Conservation (phyloP, 2,797 vertebrate genomes). For the Meda fulgida region DNA sequence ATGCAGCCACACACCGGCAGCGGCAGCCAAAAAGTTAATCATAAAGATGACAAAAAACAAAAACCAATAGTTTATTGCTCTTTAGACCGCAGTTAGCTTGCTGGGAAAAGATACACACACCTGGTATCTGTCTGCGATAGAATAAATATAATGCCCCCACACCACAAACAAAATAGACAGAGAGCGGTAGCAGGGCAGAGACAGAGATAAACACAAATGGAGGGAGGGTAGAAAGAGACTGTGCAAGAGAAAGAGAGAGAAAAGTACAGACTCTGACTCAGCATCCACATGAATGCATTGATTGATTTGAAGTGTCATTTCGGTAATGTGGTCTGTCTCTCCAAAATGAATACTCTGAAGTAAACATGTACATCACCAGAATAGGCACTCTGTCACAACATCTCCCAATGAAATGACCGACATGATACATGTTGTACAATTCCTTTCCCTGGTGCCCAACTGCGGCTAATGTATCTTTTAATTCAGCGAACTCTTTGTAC, state of each 20-base stretch:
- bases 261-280: slow-evolving; percentile 29
- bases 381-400: slow-evolving; percentile 20
- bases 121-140: slow-evolving; percentile 28
- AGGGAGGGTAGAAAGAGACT: not conserved
- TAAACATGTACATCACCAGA: slow-evolving; percentile 32
- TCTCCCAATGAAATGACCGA: slow-evolving; percentile 6
- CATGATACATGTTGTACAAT: slow-evolving; percentile 7
- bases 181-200: slow-evolving; percentile 40
- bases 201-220: slow-evolving; percentile 24
- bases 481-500: slow-evolving; percentile 45
- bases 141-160: slow-evolving; percentile 27
- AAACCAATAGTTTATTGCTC: slow-evolving; percentile 22
- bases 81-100: slow-evolving; percentile 24
- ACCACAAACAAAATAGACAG: slow-evolving; percentile 30
- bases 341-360: slow-evolving; percentile 26
- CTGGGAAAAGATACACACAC: slow-evolving; percentile 41
- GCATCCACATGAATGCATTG: slow-evolving; percentile 38
- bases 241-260: slow-evolving; percentile 29
- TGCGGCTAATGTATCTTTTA: slow-evolving; percentile 28
- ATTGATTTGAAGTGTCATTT: slow-evolving; percentile 43
- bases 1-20: not conserved
- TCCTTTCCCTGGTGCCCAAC: slow-evolving; percentile 5
- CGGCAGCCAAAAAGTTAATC: slow-evolving; percentile 4
- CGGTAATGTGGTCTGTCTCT: slow-evolving; percentile 35
- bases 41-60: slow-evolving; percentile 18